Percentiles rank a stretch among this genome's conserved stretches.
Evolutionary conservation across 64 coral and sea anemone species (phyloP).

Genomic region (Astreopora myriophthalma): DNA sequence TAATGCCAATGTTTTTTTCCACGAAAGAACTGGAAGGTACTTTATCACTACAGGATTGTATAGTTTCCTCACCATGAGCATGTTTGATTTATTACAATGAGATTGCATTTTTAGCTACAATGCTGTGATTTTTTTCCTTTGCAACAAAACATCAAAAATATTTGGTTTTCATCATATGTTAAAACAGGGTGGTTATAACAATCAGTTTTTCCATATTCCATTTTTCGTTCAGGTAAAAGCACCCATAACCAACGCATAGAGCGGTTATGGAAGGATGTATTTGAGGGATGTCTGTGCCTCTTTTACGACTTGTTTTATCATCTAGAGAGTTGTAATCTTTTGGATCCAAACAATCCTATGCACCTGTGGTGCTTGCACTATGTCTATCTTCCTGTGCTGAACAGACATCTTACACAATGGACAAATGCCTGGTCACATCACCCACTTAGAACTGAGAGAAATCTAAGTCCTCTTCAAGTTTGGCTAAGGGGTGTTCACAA

Average conservation of each 20-base stretch:
- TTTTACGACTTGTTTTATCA: slow-evolving; percentile 40
- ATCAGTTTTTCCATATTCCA: not conserved
- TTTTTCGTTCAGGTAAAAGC: not conserved
- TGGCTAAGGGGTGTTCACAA: slow-evolving; percentile 34
- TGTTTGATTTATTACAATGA: not conserved
- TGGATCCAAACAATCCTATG: slow-evolving; percentile 39
- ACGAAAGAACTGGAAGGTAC: too few relatives aligned
- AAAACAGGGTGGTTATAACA: not conserved
- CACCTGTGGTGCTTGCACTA: slow-evolving; percentile 68
- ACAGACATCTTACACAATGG: slow-evolving; percentile 43
- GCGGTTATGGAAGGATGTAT: not conserved
- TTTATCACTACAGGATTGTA: too few relatives aligned
- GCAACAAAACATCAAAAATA: too few relatives aligned
- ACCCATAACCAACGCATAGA: not conserved
- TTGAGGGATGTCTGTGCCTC: slow-evolving; percentile 3
- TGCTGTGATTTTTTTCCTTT: not conserved
- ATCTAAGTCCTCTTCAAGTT: slow-evolving; percentile 45
- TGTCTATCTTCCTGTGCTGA: slow-evolving; percentile 40
- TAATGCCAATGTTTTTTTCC: too few relatives aligned
- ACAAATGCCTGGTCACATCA: slow-evolving; percentile 54
- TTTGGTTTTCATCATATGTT: too few relatives aligned
- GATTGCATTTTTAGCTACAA: not conserved
- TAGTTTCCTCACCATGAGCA: too few relatives aligned
- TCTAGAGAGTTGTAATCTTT: not conserved
- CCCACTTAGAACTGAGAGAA: slow-evolving; percentile 62